Evolutionary conservation across 2,888 invertebrate genomes (phyloP).

Genomic region (Eupithecia vulgata): DNA sequence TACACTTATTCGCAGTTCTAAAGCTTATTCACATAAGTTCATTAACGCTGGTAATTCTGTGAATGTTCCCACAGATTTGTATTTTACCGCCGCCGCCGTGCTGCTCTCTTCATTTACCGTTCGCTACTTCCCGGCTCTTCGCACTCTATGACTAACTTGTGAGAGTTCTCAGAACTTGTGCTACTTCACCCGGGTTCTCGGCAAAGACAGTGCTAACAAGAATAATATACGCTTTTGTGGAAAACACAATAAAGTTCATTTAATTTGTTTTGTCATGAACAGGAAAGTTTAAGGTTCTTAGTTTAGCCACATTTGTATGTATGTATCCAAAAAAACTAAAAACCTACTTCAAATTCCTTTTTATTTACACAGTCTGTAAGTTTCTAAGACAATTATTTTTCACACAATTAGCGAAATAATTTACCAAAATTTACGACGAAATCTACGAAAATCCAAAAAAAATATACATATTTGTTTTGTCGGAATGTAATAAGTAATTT

Average conservation of each 20-base stretch:
- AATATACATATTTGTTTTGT: too few species aligned
- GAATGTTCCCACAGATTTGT: conserved; percentile 70
- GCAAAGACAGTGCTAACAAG: not conserved
- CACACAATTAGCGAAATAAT: too few species aligned
- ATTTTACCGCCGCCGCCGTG: conserved; percentile 67
- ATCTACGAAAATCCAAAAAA: too few species aligned
- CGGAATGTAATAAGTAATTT: too few species aligned
- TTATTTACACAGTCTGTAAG: too few species aligned
- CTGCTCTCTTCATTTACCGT: conserved; percentile 66
- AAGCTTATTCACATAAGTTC: conserved; percentile 63
- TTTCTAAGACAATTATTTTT: too few species aligned
- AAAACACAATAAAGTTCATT: not conserved
- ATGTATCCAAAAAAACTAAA: too few species aligned
- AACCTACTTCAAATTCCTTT: too few species aligned
- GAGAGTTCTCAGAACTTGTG: not conserved
- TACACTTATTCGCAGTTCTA: conserved; percentile 40
- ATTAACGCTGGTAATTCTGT: conserved; percentile 59
- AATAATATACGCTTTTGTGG: not conserved
- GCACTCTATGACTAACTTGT: conserved; percentile 38
- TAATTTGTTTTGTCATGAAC: not conserved
- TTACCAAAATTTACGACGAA: too few species aligned
- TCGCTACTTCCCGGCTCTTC: conserved; percentile 41
- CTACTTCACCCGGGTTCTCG: not conserved
- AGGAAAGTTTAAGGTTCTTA: not conserved
- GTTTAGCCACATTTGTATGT: not conserved